Conservation (phyloP, 2,797 vertebrate species). For the Sarcoramphus papa region DNA sequence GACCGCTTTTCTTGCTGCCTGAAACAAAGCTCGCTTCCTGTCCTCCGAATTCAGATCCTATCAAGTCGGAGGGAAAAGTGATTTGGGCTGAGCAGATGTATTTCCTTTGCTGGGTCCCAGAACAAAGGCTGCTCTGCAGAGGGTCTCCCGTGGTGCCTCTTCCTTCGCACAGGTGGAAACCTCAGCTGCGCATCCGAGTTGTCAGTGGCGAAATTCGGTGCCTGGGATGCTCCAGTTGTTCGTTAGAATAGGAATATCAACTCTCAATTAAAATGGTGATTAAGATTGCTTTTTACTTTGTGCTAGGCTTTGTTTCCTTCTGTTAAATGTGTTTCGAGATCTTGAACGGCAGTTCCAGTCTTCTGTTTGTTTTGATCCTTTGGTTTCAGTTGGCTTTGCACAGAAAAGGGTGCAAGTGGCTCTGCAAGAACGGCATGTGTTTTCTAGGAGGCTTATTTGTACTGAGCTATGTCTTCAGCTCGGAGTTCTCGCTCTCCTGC, state of each 20-base stretch:
- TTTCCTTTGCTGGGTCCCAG: not conserved
- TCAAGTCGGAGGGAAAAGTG: not conserved
- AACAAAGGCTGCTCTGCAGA: not conserved
- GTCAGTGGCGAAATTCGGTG: not conserved
- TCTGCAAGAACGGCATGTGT: not conserved
- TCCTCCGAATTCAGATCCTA: not conserved
- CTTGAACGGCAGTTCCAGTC: accelerated
- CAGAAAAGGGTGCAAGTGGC: not conserved
- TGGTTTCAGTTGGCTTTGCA: not conserved
- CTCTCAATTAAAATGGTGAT: not conserved
- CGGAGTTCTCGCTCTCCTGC: not conserved
- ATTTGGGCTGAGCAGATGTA: not conserved
- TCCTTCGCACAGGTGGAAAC: not conserved
- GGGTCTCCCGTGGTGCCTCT: not conserved
- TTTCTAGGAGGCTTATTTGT: not conserved
- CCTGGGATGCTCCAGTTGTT: not conserved
- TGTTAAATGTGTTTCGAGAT: not conserved
- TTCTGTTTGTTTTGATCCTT: not conserved
- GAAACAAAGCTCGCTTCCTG: not conserved
- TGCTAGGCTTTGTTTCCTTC: not conserved
- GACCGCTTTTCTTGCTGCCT: not conserved
- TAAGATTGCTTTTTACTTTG: not conserved
- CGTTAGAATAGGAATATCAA: not conserved
- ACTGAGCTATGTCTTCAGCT: not conserved
- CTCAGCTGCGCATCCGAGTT: not conserved